Evolutionary conservation across 2,113 vertebrate genomes (phyloP).

Genomic region (Dunckerocampus dactyliophorus): DNA sequence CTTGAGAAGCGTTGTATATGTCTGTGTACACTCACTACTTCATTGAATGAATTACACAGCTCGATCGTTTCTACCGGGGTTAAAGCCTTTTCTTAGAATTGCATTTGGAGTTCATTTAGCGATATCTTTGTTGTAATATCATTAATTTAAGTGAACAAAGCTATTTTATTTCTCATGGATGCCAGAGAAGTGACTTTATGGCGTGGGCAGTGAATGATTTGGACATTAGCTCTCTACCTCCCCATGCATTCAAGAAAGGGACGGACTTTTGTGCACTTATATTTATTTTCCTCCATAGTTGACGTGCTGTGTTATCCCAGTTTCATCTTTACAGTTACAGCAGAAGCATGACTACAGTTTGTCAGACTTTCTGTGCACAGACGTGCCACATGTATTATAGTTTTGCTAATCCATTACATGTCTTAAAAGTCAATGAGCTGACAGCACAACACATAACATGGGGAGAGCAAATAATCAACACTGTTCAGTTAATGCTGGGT

Average conservation of each 20-base stretch:
- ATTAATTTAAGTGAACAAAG: conserved; percentile 32
- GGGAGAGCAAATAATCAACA: conserved; percentile 56
- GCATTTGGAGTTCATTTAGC: too few relatives aligned
- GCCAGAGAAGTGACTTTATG: conserved; percentile 41
- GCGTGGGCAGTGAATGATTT: conserved; percentile 19
- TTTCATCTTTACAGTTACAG: conserved; percentile 37
- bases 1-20: conserved; percentile 21
- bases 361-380: conserved; percentile 49
- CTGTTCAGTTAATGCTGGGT: conserved; percentile 50
- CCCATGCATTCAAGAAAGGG: conserved; percentile 64
- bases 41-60: conserved; percentile 8
- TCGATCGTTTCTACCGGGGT: conserved; percentile 31
- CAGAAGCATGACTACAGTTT: conserved; percentile 56
- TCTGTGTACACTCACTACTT: conserved; percentile 24
- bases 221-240: conserved; percentile 64
- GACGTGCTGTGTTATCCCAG: conserved; percentile 39
- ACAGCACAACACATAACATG: conserved; percentile 52
- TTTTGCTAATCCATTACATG: conserved; percentile 40
- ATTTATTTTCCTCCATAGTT: conserved; percentile 26
- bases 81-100: neutral
- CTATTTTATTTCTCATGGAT: conserved; percentile 23
- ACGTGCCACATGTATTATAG: conserved; percentile 55
- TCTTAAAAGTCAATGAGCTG: conserved; percentile 27
- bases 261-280: conserved; percentile 63
- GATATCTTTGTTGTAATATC: too few relatives aligned